phyloP scores from a whole-genome alignment of 2,797 vertebrate species.

The Sus cebifrons region DNA sequence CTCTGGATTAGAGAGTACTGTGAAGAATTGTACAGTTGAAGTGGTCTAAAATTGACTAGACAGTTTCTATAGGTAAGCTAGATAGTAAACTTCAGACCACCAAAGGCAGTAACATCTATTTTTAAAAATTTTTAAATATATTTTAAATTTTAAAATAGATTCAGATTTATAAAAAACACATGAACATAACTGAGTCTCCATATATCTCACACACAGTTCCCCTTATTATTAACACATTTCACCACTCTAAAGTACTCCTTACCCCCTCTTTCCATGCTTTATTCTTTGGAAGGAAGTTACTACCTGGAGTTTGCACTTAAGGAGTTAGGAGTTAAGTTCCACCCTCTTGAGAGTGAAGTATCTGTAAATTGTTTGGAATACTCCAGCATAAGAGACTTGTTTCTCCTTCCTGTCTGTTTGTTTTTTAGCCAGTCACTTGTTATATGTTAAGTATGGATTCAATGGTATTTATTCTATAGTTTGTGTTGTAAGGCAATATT shows the following conservation, averaged over 20 bases:
- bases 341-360: background rate
- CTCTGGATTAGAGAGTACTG: background rate
- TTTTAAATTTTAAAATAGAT: conserved; percentile 16
- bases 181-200: background rate
- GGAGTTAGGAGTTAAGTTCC: background rate
- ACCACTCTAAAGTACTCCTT: background rate
- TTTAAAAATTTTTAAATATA: background rate
- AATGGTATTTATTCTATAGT: conserved; percentile 19
- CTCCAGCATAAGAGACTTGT: background rate
- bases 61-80: background rate
- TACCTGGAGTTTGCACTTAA: background rate
- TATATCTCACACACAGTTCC: background rate
- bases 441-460: background rate
- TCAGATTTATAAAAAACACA: conserved; percentile 20
- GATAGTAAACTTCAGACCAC: background rate
- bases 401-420: background rate
- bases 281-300: background rate
- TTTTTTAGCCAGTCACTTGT: conserved; percentile 34
- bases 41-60: background rate
- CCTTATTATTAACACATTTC: background rate
- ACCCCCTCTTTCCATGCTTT: background rate
- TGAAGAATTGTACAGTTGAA: background rate
- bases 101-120: background rate
- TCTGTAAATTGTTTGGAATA: conserved; percentile 9
- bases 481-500: background rate